Conservation (phyloP, 2,113 vertebrate genomes). For the Gasterosteus nipponicus region DNA sequence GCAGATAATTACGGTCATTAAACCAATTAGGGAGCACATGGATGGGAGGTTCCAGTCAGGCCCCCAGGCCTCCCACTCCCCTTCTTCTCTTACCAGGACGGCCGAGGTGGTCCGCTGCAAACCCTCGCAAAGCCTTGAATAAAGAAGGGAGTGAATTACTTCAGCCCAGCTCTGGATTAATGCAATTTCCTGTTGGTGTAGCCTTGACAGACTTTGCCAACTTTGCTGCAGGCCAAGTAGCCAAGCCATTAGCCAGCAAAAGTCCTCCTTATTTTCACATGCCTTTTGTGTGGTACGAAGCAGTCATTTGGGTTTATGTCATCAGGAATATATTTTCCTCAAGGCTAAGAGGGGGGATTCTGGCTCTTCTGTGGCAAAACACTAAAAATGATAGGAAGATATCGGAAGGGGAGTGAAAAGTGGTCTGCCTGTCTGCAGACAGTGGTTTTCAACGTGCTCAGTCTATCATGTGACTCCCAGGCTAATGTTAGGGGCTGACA, state of each 20-base stretch:
- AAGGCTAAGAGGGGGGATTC: slow-evolving; percentile 29
- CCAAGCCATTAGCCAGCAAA: slow-evolving; percentile 56
- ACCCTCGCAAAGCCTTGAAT: slow-evolving; percentile 69
- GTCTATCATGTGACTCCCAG: slow-evolving; percentile 62
- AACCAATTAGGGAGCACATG: slow-evolving; percentile 83
- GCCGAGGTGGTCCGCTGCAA: slow-evolving; percentile 74
- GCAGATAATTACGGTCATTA: slow-evolving; percentile 86
- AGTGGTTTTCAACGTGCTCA: slow-evolving; percentile 63
- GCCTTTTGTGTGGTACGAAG: slow-evolving; percentile 30
- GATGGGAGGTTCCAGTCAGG: slow-evolving; percentile 72
- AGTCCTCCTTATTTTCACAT: slow-evolving; percentile 45
- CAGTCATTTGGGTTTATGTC: slow-evolving; percentile 50
- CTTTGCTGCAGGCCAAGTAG: slow-evolving; percentile 64
- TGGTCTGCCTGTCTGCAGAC: slow-evolving; percentile 63
- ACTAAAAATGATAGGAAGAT: slow-evolving; percentile 34
- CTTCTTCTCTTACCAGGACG: slow-evolving; percentile 66
- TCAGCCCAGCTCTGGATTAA: slow-evolving; percentile 75
- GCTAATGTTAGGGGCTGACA: slow-evolving; percentile 71
- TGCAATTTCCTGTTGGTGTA: slow-evolving; percentile 81
- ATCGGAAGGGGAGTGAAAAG: slow-evolving; percentile 61
- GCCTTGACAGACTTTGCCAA: slow-evolving; percentile 70
- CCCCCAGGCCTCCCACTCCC: slow-evolving; percentile 72
- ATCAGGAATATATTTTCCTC: slow-evolving; percentile 58
- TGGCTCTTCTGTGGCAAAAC: slow-evolving; percentile 39
- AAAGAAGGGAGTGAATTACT: slow-evolving; percentile 73